phyloP scores from a whole-genome alignment of 1,140 invertebrate species.

The Anastrepha obliqua region DNA sequence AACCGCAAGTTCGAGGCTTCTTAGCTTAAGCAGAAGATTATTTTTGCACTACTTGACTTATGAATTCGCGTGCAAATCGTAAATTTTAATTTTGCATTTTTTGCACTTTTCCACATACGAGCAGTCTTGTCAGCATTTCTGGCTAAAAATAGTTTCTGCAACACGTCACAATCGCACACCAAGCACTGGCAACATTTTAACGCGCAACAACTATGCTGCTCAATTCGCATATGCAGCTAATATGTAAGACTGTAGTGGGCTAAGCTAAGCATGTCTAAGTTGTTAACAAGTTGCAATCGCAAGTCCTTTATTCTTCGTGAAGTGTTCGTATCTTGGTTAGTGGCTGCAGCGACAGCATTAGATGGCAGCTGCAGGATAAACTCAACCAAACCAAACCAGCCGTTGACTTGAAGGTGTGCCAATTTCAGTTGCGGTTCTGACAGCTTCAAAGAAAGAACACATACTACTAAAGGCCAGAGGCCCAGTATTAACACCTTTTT shows the following conservation, averaged over 20 bases:
- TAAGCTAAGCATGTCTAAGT: neutral
- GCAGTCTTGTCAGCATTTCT: slow-evolving; percentile 23
- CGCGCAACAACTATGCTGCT: neutral
- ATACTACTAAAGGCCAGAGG: neutral
- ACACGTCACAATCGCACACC: neutral
- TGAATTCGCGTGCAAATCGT: slow-evolving; percentile 33
- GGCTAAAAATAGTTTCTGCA: slow-evolving; percentile 22
- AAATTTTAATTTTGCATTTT: slow-evolving; percentile 29
- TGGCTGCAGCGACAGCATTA: slow-evolving; percentile 35
- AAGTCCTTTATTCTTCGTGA: neutral
- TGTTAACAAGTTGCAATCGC: neutral
- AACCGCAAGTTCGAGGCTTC: neutral
- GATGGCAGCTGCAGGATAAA: slow-evolving; percentile 17
- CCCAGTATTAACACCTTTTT: neutral
- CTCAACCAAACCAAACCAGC: neutral
- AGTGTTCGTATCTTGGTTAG: slow-evolving; percentile 21
- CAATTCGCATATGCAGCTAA: slow-evolving; percentile 1
- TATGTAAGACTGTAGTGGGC: neutral
- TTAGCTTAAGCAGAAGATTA: neutral
- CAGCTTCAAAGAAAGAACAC: neutral
- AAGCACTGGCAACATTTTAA: neutral
- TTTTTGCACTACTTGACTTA: slow-evolving; percentile 25
- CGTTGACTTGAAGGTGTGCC: slow-evolving; percentile 4
- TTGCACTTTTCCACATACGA: neutral
- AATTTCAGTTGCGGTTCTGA: slow-evolving; percentile 25